Evolutionary conservation across 2,888 invertebrate species (phyloP), one percentile per base, ranked within the genome.

Genomic region (Lithosia quadra): DNA sequence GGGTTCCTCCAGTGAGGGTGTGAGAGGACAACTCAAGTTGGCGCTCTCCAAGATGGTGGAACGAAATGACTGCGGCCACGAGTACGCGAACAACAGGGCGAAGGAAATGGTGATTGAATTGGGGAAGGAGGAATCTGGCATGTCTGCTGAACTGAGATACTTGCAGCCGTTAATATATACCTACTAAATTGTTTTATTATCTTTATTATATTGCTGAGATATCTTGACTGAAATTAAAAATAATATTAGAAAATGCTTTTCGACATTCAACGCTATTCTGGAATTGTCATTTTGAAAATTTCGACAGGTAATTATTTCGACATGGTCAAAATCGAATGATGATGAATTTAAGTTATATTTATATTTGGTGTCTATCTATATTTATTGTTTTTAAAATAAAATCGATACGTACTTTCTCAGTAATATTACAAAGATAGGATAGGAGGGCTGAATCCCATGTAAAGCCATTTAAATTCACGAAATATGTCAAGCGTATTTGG

Each of bases 11-110:
- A 91, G 90, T 24, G 96, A 96, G 8, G 96, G 96, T 0, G 95
- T 96, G 0, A 92, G 95, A 0, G 92, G 93, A 1, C 97, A 97
- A 79, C 89, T 97, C 61, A 92, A 93, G 72, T 87, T 92, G 61
- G 95, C 96, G 0, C 86, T 97, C 5, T 88, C 94, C 58, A 96
- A 96, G 84, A 94, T 96, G 87, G 84, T 96, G 69, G 95, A 96
- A 8, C 89, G 95, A 0, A 92, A 94, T 49, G 96, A 97, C 85
- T 95, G 96, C 28, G 95, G 91, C 0, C 95, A 96, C 68, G 95
- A 95, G 8, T 96, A 96, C 80, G 95, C 96, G 1, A 95, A 96
- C 79, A 95, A 92, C 72, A 94, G 95, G 2, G 95, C 96, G 0
- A 91, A 86, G 43, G 92, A 94, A 63, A 92, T 96, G 83, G 86